Conservation (phyloP, 2,113 vertebrate species). For the Azemiops feae region DNA sequence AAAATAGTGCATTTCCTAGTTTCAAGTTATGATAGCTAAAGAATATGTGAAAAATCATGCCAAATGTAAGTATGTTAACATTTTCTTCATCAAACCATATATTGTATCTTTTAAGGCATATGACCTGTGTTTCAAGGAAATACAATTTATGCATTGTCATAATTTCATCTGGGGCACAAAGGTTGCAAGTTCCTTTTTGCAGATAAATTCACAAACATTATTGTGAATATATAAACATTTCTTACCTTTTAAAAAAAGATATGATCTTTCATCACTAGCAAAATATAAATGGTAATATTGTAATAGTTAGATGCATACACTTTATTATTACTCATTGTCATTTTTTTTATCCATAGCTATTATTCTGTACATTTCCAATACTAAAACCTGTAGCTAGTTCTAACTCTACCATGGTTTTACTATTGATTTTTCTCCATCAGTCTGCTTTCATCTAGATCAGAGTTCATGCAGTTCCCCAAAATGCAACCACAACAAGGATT, state of each 20-base stretch:
- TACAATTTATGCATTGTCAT: background rate
- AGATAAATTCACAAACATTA: background rate
- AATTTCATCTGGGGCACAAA: background rate
- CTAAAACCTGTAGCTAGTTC: background rate
- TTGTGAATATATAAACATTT: background rate
- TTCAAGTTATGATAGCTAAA: background rate
- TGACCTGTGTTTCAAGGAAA: slow-evolving; percentile 1
- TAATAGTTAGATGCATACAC: background rate
- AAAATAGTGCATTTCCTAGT: background rate
- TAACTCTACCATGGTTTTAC: background rate
- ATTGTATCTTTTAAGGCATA: background rate
- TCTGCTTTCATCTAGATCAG: background rate
- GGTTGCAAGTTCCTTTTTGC: background rate
- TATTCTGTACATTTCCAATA: background rate
- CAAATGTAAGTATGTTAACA: background rate
- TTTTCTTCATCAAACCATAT: slow-evolving; percentile 13
- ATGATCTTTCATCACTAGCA: background rate
- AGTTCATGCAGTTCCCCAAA: background rate
- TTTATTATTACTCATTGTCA: background rate
- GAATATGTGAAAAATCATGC: slow-evolving; percentile 9
- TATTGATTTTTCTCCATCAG: background rate
- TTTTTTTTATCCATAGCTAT: background rate
- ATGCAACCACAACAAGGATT: background rate
- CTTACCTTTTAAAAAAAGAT: background rate
- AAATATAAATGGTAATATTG: background rate